Evolutionary conservation across 2,888 invertebrate species (phyloP).

Genomic region (Hypercompe scribonia): DNA sequence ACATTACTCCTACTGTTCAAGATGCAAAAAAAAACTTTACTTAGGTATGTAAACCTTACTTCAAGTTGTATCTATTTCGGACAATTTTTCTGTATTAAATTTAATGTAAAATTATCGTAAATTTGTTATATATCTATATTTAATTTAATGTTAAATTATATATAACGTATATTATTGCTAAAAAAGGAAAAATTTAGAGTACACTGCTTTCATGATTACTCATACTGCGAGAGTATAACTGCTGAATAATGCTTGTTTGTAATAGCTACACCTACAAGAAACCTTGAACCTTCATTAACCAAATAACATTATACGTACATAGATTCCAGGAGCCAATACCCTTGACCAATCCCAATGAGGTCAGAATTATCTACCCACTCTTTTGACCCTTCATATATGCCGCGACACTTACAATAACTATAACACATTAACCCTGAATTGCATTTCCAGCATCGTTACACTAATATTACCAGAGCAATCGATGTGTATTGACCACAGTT

Average conservation of each 20-base stretch:
- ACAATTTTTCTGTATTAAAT: not conserved
- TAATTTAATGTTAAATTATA: no score
- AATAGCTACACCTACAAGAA: not conserved
- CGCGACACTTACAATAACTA: constrained; percentile 36
- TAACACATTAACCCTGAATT: constrained; percentile 48
- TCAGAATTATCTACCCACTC: constrained; percentile 12
- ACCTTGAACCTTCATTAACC: no score
- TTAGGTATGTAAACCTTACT: not conserved
- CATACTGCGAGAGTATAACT: not conserved
- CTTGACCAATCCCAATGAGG: constrained; percentile 19
- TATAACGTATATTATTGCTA: no score
- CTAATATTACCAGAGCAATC: constrained; percentile 39
- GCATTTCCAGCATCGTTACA: constrained; percentile 23
- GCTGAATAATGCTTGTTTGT: not conserved
- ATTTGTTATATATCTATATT: no score
- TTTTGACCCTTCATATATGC: constrained; percentile 10
- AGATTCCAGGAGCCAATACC: not conserved
- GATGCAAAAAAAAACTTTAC: not conserved
- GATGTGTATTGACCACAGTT: constrained; percentile 61
- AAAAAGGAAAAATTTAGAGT: no score
- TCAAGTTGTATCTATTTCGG: no score
- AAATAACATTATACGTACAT: not conserved
- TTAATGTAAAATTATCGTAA: not conserved
- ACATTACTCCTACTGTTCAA: no score
- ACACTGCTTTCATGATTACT: not conserved